Base-by-base conservation (phyloP, 2,888 invertebrate species). In the Leucozona laternaria region DNA sequence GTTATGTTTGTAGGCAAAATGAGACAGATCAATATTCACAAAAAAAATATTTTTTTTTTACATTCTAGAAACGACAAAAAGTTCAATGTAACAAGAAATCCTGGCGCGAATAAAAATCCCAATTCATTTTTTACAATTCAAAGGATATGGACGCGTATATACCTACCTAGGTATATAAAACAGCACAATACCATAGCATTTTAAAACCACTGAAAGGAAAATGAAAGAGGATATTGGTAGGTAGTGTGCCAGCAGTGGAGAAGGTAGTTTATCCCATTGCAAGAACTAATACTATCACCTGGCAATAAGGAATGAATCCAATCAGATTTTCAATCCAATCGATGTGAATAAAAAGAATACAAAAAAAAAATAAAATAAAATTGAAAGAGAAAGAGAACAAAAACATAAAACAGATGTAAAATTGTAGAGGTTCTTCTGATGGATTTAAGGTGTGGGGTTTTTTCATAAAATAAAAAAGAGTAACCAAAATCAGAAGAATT, bases 251-350 rank as follows among this genome's bases (percentile, higher is more conserved):
- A 15, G 11, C 31, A 17, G 55, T 15, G 15, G 28, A 57, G 17
- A 40, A 28, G 25, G 34, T 66, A 57, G 64, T 66, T 70, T 45
- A 81, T 71, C 43, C 64, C 71, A 71, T 76, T 58, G 57, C 40
- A 70, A 43, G 28, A 68, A 76, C 79, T 71, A 64, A 84, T 84
- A 79, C 80, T 73, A 55, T 79, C 73, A 83, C 79, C 80, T 80
- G 80, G 79, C 80, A 84, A 70, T 79, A 84, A 79, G 71, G 76
- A 79, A 80, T 76, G 76, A 84, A 84, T 84, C 76, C 79, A 76
- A 80, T 80, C 84, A 66, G 80, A 80, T 84, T 84, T 80, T 66
- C 76, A 75, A 79, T 79, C 10, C 64, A 75, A 79, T 75, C 10
- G 79, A 76, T 50, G 28, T 79, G 28, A 50, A 75, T 55, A 73